A percentile compares a stretch with the other conserved stretches of the same genome.
Evolutionary conservation across 37 sponge, comb jelly and placozoan species (phyloP).

Genomic region (Beroe ovata): DNA sequence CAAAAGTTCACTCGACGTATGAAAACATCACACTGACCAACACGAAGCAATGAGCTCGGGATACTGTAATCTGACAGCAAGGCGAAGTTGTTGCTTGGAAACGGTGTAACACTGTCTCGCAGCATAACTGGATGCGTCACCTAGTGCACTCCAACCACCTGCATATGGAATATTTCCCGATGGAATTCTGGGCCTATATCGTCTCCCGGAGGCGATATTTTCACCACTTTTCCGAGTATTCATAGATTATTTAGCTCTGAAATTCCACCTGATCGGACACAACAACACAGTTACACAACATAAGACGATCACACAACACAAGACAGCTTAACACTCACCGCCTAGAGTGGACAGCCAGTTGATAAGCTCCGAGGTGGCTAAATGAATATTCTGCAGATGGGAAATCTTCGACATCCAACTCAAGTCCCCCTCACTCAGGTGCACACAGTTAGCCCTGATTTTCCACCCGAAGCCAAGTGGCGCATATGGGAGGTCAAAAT

Average conservation of each 20-base stretch:
- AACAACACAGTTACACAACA: neutral
- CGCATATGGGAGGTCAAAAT: neutral
- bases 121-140: neutral
- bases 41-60: slow-evolving; percentile 22
- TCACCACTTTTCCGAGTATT: too few species aligned
- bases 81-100: neutral
- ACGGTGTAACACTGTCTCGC: slow-evolving; percentile 1
- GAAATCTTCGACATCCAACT: slow-evolving; percentile 48
- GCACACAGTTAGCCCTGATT: neutral
- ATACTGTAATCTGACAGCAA: slow-evolving; percentile 1
- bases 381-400: slow-evolving; percentile 27
- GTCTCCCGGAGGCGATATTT: too few species aligned
- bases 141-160: slow-evolving; percentile 51
- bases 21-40: neutral
- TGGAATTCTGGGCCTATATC: too few species aligned
- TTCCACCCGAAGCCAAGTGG: neutral
- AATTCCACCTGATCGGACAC: too few species aligned
- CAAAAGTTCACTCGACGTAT: too few species aligned
- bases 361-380: slow-evolving; percentile 18
- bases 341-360: slow-evolving; percentile 40
- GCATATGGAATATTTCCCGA: too few species aligned
- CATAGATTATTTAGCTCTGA: too few species aligned
- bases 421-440: slow-evolving; percentile 22
- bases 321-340: neutral
- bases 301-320: neutral